These are phyloP conservation scores for Lota lota DNA, from an alignment of 2,113 vertebrate species.

Conservation along the genomic window DNA sequence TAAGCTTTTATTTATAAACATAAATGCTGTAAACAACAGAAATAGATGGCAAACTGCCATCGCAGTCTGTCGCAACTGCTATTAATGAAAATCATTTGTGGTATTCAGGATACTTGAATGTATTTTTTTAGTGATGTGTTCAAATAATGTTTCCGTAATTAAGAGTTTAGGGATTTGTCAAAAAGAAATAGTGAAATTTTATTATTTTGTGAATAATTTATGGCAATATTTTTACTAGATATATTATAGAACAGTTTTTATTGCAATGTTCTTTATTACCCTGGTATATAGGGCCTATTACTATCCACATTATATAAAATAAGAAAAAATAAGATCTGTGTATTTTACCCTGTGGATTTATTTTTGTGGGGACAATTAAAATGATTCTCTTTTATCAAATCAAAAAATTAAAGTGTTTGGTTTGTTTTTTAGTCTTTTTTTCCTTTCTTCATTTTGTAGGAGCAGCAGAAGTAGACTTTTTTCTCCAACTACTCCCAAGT, in stretches of 20 bases:
- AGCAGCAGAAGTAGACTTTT: too few relatives aligned
- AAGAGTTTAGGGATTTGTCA: not conserved
- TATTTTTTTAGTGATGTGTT: not conserved
- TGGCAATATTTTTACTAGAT: not conserved
- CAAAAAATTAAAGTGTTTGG: not conserved
- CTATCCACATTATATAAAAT: not conserved
- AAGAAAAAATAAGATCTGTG: not conserved
- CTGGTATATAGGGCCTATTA: not conserved
- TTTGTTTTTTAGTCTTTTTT: not conserved
- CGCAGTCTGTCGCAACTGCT: not conserved
- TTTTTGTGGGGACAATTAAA: not conserved
- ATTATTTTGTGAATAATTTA: slow-evolving; percentile 23
- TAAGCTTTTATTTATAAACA: too few relatives aligned
- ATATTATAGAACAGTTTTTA: not conserved
- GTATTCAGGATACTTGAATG: not conserved
- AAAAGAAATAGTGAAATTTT: slow-evolving; percentile 4
- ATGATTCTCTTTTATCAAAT: not conserved
- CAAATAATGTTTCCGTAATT: not conserved
- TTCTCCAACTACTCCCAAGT: not conserved
- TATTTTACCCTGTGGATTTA: not conserved
- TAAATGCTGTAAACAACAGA: too few relatives aligned
- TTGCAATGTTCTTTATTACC: not conserved
- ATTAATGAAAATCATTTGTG: not conserved
- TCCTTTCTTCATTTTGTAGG: not conserved
- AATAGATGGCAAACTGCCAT: too few relatives aligned